Conservation (phyloP, 2,113 vertebrate species). For the Chrysochloris asiatica region DNA sequence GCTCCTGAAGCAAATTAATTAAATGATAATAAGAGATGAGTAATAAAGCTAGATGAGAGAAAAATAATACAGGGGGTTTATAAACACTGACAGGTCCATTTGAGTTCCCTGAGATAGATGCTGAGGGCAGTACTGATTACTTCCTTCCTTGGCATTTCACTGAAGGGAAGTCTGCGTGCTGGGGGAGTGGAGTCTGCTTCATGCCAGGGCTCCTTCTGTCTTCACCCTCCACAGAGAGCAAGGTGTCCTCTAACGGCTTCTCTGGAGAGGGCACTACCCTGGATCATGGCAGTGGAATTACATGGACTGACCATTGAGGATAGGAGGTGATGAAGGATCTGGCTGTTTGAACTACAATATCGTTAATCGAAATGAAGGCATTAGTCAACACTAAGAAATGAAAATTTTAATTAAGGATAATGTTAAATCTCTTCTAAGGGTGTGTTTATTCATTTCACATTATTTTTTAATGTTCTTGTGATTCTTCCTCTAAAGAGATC, state of each 20-base stretch:
- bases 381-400: conserved; percentile 5
- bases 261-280: neutral
- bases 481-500: conserved; percentile 12
- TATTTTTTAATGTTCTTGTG: conserved; percentile 21
- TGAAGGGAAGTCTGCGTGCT: conserved; percentile 35
- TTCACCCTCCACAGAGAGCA: neutral
- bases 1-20: conserved; percentile 52
- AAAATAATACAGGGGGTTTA: neutral
- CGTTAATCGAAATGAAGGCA: conserved; percentile 23
- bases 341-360: neutral
- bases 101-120: neutral
- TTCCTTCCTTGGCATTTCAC: conserved; percentile 17
- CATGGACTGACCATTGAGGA: neutral
- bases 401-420: conserved; percentile 45
- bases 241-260: neutral
- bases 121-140: neutral
- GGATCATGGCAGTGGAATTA: neutral
- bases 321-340: neutral
- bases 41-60: conserved; percentile 41
- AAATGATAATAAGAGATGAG: conserved; percentile 45
- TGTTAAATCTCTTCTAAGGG: conserved; percentile 8
- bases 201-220: neutral
- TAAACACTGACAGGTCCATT: neutral
- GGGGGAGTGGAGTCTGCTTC: neutral
- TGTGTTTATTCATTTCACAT: neutral